Evolutionary conservation across 2,888 invertebrate species (phyloP), one percentile per base, ranked within the genome.

Genomic region (Tuta absoluta): DNA sequence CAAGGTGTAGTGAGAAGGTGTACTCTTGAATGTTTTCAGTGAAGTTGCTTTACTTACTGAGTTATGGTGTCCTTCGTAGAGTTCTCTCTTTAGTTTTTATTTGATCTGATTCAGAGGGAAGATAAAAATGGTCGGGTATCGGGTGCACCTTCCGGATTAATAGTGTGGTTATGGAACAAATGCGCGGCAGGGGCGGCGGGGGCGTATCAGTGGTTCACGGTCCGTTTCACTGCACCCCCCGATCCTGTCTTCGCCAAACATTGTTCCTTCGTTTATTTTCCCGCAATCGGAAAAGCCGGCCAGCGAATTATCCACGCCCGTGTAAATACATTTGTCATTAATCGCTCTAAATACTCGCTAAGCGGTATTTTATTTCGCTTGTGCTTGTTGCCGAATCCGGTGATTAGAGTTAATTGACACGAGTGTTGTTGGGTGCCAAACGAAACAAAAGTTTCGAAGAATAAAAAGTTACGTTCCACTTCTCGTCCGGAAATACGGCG

Each of bases 151-250:
- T 38, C 21, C 23, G 38, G 60, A 60, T 60, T 60, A 60, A 65
- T 66, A 64, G 66, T 66, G 63, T 23, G 66, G 63, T 68, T 59
- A 59, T 66, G 41, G 59, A 63, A 66, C 57, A 62, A 66, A 63
- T 62, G 62, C 57, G 70, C 67, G 70, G 72, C 71, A 71, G 69
- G 68, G 66, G 67, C 45, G 37, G 66, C 74, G 67, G 70, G 56
- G 70, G 49, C 70, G 75, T 83, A 84, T 82, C 82, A 78, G 75
- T 72, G 74, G 70, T 82, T 84, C 73, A 81, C 77, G 80, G 77
- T 81, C 78, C 77, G 72, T 72, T 81, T 72, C 72, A 71, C 75
- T 81, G 72, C 72, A 71, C 75, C 63, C 63, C 65, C 66, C 67
- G 70, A 67, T 70, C 69, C 68, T 67, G 74, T 77, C 74, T 77